phyloP scores from a whole-genome alignment of 2,113 vertebrate species.

The Potamarius usumacintae region DNA sequence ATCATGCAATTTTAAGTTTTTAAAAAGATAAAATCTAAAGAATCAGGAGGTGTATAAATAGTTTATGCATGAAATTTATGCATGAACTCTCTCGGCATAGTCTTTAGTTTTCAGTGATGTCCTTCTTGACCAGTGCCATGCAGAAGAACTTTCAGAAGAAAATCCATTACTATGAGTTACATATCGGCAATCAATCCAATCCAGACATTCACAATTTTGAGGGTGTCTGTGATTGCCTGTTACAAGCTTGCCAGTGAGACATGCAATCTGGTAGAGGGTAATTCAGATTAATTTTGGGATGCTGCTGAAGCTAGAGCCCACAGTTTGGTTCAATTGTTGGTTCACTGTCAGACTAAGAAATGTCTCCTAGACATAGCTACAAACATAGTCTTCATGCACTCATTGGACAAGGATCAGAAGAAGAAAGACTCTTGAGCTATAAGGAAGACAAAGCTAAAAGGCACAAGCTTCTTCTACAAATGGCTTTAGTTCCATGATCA shows the following conservation, averaged over 20 bases:
- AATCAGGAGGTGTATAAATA: not conserved
- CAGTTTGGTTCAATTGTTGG: not conserved
- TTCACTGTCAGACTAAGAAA: not conserved
- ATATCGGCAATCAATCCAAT: not conserved
- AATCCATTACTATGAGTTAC: not conserved
- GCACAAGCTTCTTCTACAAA: not conserved
- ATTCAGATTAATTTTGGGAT: not conserved
- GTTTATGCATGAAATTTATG: not conserved
- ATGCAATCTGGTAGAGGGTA: constrained; percentile 2
- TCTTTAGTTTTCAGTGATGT: not conserved
- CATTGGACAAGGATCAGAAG: not conserved
- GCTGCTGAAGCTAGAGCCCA: not conserved
- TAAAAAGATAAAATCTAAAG: not conserved
- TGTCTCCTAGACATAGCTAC: not conserved
- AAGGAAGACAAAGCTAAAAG: not conserved
- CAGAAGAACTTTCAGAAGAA: not conserved
- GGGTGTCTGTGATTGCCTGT: not conserved
- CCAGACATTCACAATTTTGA: not conserved
- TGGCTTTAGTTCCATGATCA: not conserved
- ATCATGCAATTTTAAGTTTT: not conserved
- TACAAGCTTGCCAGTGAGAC: not conserved
- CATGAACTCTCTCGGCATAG: not conserved
- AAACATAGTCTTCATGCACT: not conserved
- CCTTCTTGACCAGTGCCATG: not conserved
- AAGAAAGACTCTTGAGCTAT: not conserved